These are phyloP conservation scores for Peromyscus melanophrys DNA, from an alignment of 2,797 vertebrate genomes.

Conservation along the genomic window DNA sequence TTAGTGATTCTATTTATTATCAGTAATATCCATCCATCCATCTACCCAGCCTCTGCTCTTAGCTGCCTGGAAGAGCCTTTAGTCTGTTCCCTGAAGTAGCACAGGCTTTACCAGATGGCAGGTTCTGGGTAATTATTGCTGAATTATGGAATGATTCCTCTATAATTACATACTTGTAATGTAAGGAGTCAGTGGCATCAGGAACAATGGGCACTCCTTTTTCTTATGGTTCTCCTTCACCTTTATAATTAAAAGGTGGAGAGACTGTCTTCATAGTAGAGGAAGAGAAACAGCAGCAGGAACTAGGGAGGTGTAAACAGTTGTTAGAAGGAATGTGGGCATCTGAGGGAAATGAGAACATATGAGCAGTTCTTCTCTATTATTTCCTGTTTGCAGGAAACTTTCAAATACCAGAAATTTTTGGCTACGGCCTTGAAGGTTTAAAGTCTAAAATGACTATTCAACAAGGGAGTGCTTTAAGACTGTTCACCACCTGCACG, in stretches of 20 bases:
- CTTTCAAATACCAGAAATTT: slow-evolving; percentile 61
- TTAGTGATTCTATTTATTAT: not conserved
- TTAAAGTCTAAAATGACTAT: slow-evolving; percentile 6
- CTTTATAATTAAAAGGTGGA: rapidly evolving
- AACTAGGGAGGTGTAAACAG: not conserved
- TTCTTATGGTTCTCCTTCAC: rapidly evolving
- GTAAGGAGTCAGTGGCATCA: not conserved
- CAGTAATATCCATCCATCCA: not conserved
- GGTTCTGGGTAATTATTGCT: not conserved
- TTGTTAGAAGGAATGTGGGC: not conserved
- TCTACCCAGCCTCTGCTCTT: not conserved
- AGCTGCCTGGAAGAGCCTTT: not conserved
- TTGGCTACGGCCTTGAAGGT: not conserved
- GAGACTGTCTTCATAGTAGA: too few relatives aligned
- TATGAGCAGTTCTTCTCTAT: not conserved
- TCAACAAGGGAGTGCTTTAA: not conserved
- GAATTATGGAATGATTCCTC: not conserved
- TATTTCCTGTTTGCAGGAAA: slow-evolving; percentile 43
- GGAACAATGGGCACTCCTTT: rapidly evolving
- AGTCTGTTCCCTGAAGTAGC: not conserved
- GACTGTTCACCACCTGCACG: rapidly evolving
- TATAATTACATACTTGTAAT: not conserved
- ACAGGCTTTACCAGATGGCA: rapidly evolving
- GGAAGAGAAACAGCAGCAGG: not conserved
- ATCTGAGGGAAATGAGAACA: not conserved